Base-by-base conservation (phyloP, 2,888 invertebrate genomes). In the Dynastes maya region DNA sequence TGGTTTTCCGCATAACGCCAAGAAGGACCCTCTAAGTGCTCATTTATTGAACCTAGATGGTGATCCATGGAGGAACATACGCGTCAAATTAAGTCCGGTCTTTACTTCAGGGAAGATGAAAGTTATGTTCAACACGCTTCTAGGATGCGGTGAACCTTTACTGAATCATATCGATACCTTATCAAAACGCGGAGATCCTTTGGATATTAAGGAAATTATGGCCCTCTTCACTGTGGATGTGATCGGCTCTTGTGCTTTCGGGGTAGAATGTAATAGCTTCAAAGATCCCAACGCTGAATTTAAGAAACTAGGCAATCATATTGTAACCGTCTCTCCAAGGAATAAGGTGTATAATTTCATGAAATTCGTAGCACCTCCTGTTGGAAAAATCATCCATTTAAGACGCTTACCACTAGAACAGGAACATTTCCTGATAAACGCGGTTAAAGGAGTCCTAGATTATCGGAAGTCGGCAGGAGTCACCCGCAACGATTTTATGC, bases 241-340 rank as follows among this genome's bases (percentile, higher is more conserved):
- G 1, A 91, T 92, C 32, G 91, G 91, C 0, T 90, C 90, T 67
- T 90, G 91, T 76, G 92, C 91, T 8, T 92, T 92, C 84, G 92
- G 92, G 37, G 87, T 92, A 3, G 90, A 92, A 80, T 90, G 91
- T 80, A 90, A 92, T 82, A 90, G 90, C 37, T 89, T 92, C 68
- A 88, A 89, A 75, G 88, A 91, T 85, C 88, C 90, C 0, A 86
- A 91, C 78, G 89, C 91, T 3, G 83, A 81, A 64, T 92, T 92
- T 85, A 78, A 82, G 55, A 65, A 75, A 63, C 81, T 80, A 76
- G 84, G 84, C 6, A 78, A 80, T 64, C 80, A 76, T 53, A 37
- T 82, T 22, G 81, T 82, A 32, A 27, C 67, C 27, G 37, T 74
- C 1, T 37, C 71, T 3, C 22, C 71, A 5, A 64, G 45, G 45